A percentile compares a stretch with the other conserved stretches of the same genome.
Conservation (phyloP, 2,888 invertebrate species). For the Eucera pruinosa region DNA sequence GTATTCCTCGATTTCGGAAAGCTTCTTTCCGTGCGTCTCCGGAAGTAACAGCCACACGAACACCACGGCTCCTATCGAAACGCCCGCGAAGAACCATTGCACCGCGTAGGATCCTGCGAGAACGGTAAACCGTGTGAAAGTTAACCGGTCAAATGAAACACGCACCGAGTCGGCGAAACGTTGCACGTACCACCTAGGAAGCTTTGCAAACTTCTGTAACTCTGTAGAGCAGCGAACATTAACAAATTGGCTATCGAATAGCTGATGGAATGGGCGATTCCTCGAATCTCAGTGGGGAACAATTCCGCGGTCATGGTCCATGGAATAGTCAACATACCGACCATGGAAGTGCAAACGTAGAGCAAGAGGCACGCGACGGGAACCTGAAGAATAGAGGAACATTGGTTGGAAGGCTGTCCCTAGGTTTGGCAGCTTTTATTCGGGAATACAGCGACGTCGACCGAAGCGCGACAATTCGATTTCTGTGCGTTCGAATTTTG, state of each 20-base stretch:
- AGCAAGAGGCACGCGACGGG: constrained; percentile 85
- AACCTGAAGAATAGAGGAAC: constrained; percentile 74
- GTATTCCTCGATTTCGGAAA: constrained; percentile 85
- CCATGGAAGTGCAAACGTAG: constrained; percentile 87
- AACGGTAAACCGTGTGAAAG: constrained; percentile 25
- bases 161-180: neutral
- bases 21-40: constrained; percentile 85
- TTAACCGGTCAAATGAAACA: neutral
- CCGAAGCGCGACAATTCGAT: no score
- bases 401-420: no score
- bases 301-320: constrained; percentile 89
- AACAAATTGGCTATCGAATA: constrained; percentile 86
- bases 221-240: constrained; percentile 87
- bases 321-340: constrained; percentile 87
- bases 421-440: no score
- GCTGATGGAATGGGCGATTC: constrained; percentile 86
- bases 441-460: no score
- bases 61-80: constrained; percentile 83
- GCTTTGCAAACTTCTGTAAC: constrained; percentile 81
- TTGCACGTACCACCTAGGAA: constrained; percentile 77
- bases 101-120: constrained; percentile 85
- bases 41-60: constrained; percentile 85
- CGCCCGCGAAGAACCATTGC: constrained; percentile 86
- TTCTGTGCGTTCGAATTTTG: no score
- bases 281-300: constrained; percentile 87